Conservation (phyloP, 1,140 invertebrate genomes). For the Drosophila santomea region DNA sequence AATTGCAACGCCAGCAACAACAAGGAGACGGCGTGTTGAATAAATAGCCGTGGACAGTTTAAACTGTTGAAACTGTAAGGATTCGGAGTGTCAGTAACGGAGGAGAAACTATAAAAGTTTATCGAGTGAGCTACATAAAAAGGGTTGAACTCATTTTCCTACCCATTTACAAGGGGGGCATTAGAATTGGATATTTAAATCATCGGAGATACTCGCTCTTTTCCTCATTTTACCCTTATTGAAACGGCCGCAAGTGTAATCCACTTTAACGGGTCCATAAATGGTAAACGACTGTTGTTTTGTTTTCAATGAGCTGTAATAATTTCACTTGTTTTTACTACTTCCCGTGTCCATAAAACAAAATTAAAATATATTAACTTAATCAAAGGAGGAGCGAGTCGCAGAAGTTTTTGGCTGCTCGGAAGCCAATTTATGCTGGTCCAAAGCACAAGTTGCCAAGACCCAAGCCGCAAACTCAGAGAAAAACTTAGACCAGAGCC, state of each 20-base stretch:
- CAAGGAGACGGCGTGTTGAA: conserved; percentile 43
- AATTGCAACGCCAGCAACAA: conserved; percentile 65
- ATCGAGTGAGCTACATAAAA: conserved; percentile 64
- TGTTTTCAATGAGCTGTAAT: conserved; percentile 36
- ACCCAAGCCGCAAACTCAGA: conserved; percentile 8
- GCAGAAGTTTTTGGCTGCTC: conserved; percentile 42
- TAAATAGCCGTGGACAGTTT: conserved; percentile 65
- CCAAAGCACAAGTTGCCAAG: conserved; percentile 47
- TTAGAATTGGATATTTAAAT: conserved; percentile 44
- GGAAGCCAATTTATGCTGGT: conserved; percentile 49
- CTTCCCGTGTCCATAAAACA: conserved; percentile 36
- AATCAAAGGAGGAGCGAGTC: conserved; percentile 20
- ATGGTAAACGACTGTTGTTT: conserved; percentile 43
- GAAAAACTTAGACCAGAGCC: conserved; percentile 62
- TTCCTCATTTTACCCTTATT: conserved; percentile 11
- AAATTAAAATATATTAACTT: conserved; percentile 56
- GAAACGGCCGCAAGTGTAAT: neutral
- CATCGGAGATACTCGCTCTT: conserved; percentile 14
- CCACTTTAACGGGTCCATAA: conserved; percentile 33
- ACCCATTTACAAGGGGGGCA: neutral
- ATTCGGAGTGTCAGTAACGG: neutral
- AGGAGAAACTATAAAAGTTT: conserved; percentile 53
- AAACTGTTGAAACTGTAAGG: conserved; percentile 23
- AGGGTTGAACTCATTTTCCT: conserved; percentile 44
- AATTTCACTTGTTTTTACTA: conserved; percentile 42